Conservation (phyloP, 2,797 vertebrate genomes). For the Psittacula derbiana region DNA sequence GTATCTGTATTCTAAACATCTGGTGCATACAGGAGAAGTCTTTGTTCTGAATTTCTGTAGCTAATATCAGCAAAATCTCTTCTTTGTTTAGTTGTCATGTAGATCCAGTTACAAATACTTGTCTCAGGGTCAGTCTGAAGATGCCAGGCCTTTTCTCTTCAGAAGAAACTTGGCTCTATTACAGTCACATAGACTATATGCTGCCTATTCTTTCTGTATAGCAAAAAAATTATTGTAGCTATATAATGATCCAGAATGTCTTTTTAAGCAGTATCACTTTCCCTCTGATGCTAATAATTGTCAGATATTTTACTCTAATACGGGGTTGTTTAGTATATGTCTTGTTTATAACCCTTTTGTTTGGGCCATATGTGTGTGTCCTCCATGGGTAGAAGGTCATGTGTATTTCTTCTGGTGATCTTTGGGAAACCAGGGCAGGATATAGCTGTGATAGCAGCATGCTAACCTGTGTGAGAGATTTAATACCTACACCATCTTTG, state of each 20-base stretch:
- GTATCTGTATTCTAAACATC: neutral
- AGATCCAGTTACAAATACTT: neutral
- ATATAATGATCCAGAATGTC: neutral
- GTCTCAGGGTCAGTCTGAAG: neutral
- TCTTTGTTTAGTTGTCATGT: neutral
- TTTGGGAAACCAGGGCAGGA: neutral
- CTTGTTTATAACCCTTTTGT: neutral
- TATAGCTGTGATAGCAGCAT: neutral
- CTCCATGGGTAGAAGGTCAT: neutral
- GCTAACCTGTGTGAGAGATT: neutral
- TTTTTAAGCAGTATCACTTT: neutral
- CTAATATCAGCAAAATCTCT: neutral
- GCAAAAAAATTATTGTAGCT: neutral
- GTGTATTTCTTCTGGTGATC: neutral
- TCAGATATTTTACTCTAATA: neutral
- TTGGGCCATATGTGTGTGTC: neutral
- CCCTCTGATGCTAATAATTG: neutral
- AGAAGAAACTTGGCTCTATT: neutral
- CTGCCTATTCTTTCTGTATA: neutral
- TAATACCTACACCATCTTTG: neutral
- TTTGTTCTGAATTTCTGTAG: neutral
- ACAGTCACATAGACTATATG: neutral
- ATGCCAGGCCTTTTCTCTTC: neutral
- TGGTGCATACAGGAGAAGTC: neutral
- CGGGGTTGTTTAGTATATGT: too few species aligned